Conservation (phyloP, 1,140 invertebrate species). For the Caenorhabditis briggsae region DNA sequence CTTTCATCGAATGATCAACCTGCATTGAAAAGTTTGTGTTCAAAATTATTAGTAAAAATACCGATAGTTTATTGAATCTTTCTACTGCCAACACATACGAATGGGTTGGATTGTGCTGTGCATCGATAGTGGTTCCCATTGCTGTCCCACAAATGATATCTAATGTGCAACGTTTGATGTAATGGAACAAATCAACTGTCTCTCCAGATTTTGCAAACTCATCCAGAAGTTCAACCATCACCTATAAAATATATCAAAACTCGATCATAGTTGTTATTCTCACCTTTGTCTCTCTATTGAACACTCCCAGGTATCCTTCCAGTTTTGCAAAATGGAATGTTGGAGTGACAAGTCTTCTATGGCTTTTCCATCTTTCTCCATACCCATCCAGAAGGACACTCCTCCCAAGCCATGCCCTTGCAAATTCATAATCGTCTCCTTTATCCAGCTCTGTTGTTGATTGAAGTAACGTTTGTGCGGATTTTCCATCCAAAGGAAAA, state of each 20-base stretch:
- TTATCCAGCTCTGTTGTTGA: not conserved
- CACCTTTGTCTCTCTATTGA: conserved; percentile 84
- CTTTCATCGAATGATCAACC: not conserved
- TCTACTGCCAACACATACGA: not conserved
- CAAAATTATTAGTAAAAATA: not conserved
- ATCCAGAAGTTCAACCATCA: not conserved
- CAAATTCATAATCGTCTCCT: conserved; percentile 10
- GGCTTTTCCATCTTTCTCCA: conserved; percentile 84
- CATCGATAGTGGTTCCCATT: not conserved
- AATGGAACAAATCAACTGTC: conserved; percentile 6
- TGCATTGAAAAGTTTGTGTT: not conserved
- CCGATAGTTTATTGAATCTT: conserved; percentile 16
- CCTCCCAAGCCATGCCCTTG: conserved; percentile 4
- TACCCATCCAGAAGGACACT: not conserved
- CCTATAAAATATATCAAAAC: conserved; percentile 61
- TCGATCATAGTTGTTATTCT: conserved; percentile 77
- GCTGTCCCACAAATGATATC: conserved; percentile 1
- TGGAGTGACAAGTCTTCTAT: conserved; percentile 89
- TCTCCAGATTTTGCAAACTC: not conserved
- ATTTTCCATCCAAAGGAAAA: not conserved
- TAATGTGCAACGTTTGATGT: not conserved
- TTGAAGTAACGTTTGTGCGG: not conserved
- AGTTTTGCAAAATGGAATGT: conserved; percentile 90
- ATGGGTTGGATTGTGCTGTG: not conserved
- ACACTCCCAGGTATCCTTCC: conserved; percentile 86